Percentiles rank a stretch among this genome's conserved stretches.
These are phyloP conservation scores for Sinocyclocheilus maitianheensis DNA, from an alignment of 2,113 vertebrate genomes.

Conservation along the genomic window DNA sequence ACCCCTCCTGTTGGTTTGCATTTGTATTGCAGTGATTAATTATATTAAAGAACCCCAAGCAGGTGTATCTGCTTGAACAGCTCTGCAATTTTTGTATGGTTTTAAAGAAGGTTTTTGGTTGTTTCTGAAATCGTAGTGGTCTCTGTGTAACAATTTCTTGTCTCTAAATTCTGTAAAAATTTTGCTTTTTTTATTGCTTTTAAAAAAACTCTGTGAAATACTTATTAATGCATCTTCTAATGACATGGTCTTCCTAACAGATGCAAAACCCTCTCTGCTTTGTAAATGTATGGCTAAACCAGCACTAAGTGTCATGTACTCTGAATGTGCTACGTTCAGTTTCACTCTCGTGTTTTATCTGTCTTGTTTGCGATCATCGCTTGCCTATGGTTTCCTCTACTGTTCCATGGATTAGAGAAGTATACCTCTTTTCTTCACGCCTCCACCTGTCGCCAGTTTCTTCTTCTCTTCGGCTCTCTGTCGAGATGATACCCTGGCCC, in stretches of 20 bases:
- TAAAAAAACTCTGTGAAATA: not conserved
- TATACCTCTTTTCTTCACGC: slow-evolving; percentile 16
- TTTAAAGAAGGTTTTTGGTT: not conserved
- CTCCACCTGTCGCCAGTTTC: slow-evolving; percentile 21
- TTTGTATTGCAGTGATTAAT: slow-evolving; percentile 24
- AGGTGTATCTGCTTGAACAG: not conserved
- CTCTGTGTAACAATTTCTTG: no score
- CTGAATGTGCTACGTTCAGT: not conserved
- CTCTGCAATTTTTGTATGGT: not conserved
- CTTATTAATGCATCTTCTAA: not conserved
- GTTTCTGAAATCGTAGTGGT: not conserved
- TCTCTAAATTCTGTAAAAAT: no score
- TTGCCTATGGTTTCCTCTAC: slow-evolving; percentile 15
- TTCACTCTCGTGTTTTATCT: not conserved
- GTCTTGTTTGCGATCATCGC: not conserved
- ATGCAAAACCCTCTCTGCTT: not conserved
- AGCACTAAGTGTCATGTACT: slow-evolving; percentile 5
- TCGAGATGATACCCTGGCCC: slow-evolving; percentile 24
- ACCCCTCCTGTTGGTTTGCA: not conserved
- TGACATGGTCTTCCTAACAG: not conserved
- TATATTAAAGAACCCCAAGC: not conserved
- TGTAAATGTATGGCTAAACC: not conserved
- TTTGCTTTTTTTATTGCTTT: no score
- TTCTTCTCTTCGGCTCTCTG: slow-evolving; percentile 48
- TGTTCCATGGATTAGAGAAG: slow-evolving; percentile 6